These are phyloP conservation scores for Phylloscopus whistleri DNA, from an alignment of 2,113 vertebrate genomes.

Conservation along the genomic window DNA sequence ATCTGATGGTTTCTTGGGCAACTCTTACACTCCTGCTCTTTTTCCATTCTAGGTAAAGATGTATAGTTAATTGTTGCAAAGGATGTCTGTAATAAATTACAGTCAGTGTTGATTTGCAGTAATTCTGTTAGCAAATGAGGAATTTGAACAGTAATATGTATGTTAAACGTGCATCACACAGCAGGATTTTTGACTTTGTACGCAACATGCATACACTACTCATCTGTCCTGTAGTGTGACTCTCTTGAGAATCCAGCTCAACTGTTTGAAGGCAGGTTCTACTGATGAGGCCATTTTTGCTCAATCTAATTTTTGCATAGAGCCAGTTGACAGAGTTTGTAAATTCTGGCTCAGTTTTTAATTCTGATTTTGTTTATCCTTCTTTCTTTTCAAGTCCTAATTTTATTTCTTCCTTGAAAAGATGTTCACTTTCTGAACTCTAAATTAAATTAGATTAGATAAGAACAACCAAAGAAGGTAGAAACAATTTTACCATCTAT, in stretches of 20 bases:
- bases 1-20: background rate
- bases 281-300: background rate
- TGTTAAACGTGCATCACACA: background rate
- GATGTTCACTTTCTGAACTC: background rate
- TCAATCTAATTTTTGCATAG: background rate
- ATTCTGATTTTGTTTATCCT: background rate
- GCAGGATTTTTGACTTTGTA: background rate
- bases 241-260: background rate
- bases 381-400: background rate
- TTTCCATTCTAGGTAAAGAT: background rate
- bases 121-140: background rate
- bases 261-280: background rate
- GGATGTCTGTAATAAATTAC: background rate
- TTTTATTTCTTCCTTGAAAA: background rate
- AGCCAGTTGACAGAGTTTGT: background rate
- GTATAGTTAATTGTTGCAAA: background rate
- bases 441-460: background rate
- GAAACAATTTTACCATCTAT: background rate
- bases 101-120: background rate
- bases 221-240: rapidly evolving
- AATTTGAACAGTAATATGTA: background rate
- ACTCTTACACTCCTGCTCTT: background rate
- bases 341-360: background rate
- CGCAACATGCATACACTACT: too few relatives aligned
- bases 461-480: background rate